phyloP scores from a whole-genome alignment of 2,888 invertebrate species.

The Microplitis manilae region DNA sequence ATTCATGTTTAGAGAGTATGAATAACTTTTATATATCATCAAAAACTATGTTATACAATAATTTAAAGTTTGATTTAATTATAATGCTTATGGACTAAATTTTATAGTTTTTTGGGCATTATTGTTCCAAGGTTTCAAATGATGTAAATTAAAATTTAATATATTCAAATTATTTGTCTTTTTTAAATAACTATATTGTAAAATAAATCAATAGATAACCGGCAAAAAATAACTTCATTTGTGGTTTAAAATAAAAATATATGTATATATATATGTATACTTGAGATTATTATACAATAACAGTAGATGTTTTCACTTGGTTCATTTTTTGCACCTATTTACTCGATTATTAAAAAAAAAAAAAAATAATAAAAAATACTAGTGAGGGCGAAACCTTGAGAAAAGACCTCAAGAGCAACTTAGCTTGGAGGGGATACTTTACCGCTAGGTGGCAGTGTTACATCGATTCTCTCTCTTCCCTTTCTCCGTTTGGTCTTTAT shows the following conservation, averaged over 20 bases:
- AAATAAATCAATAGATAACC: no score
- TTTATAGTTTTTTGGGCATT: no score
- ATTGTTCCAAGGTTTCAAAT: no score
- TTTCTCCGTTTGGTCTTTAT: conserved; percentile 2
- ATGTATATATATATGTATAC: neutral
- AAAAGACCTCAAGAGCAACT: conserved; percentile 30
- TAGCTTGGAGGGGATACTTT: conserved; percentile 56
- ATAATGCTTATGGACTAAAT: no score
- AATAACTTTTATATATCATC: no score
- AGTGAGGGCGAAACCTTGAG: conserved; percentile 24
- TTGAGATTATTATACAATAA: neutral
- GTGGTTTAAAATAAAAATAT: neutral
- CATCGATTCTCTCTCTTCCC: conserved; percentile 52
- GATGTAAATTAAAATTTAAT: no score
- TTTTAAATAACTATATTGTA: no score
- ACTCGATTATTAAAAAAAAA: neutral
- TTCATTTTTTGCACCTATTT: neutral
- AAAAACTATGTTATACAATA: no score
- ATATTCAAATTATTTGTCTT: no score
- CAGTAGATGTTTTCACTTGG: conserved; percentile 5
- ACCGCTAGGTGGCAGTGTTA: conserved; percentile 68
- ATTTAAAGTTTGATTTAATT: no score
- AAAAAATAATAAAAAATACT: neutral
- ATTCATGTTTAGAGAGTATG: no score
- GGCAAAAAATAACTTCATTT: no score